Conservation (phyloP, 2,888 invertebrate genomes). For the Calameuta filiformis region DNA sequence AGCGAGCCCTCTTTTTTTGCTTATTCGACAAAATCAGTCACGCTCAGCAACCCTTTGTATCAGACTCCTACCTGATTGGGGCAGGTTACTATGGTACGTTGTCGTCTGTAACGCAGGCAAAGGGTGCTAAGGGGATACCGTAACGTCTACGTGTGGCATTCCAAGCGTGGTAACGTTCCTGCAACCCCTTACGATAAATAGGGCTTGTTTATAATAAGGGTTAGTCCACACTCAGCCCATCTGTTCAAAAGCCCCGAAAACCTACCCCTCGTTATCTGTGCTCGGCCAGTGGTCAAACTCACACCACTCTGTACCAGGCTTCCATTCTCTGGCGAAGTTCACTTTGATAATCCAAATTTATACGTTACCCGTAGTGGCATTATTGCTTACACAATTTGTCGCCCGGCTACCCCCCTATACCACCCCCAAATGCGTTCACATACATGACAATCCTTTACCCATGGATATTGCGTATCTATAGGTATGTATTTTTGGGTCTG, state of each 20-base stretch:
- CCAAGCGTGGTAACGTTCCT: not conserved
- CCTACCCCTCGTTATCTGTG: conserved; percentile 33
- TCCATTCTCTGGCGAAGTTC: conserved; percentile 20
- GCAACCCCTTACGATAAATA: conserved; percentile 15
- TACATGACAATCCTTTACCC: not conserved
- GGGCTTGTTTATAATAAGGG: conserved; percentile 28
- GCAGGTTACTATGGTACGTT: not conserved
- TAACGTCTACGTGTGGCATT: not conserved
- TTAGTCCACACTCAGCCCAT: conserved; percentile 24
- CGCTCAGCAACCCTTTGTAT: conserved; percentile 13
- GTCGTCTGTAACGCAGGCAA: not conserved
- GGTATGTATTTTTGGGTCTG: not conserved
- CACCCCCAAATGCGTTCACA: not conserved
- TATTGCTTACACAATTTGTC: conserved; percentile 4
- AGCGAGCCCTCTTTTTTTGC: conserved; percentile 23
- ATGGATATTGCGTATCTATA: not conserved
- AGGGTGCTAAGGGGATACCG: not conserved
- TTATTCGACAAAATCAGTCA: conserved; percentile 33
- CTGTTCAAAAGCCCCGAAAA: conserved; percentile 30
- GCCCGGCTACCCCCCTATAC: not conserved
- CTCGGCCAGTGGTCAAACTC: conserved; percentile 21
- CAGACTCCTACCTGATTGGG: not conserved
- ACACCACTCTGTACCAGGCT: not conserved
- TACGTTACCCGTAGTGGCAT: not conserved
- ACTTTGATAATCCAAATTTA: conserved; percentile 23